Evolutionary conservation across 2,113 vertebrate genomes (phyloP).

Genomic region (Poeciliopsis occidentalis): DNA sequence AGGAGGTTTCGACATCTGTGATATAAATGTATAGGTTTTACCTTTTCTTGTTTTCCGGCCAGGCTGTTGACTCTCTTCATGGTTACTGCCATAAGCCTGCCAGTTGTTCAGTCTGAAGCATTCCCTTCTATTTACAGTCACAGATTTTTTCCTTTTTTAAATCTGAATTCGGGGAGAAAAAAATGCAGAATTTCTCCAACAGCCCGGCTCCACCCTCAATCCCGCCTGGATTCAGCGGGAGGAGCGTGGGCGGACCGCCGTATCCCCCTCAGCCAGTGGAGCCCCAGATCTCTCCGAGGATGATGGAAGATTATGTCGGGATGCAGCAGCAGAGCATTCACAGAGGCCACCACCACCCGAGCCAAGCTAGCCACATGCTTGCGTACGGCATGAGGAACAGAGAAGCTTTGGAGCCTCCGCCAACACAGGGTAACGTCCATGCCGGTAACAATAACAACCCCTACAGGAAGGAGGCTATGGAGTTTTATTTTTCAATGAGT

Average conservation of each 20-base stretch:
- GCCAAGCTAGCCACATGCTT: slow-evolving; percentile 77
- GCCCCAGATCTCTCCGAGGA: slow-evolving; percentile 81
- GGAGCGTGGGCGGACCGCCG: slow-evolving; percentile 70
- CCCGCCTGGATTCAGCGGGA: slow-evolving; percentile 76
- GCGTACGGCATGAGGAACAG: slow-evolving; percentile 74
- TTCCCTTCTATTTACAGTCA: slow-evolving; percentile 64
- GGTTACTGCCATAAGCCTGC: slow-evolving; percentile 58
- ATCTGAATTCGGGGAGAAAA: slow-evolving; percentile 23
- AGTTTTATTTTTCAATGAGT: slow-evolving; percentile 81
- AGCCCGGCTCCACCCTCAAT: slow-evolving; percentile 74
- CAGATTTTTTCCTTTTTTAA: slow-evolving; percentile 10
- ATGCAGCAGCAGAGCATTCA: slow-evolving; percentile 79
- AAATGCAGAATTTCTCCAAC: slow-evolving; percentile 85
- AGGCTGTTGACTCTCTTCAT: slow-evolving; percentile 52
- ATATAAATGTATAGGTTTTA: slow-evolving; percentile 40
- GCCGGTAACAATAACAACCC: slow-evolving; percentile 69
- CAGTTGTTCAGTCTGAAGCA: slow-evolving; percentile 57
- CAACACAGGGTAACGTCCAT: slow-evolving; percentile 72
- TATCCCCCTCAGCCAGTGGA: slow-evolving; percentile 79
- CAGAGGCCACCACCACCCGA: slow-evolving; percentile 74
- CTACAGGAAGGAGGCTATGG: slow-evolving; percentile 81
- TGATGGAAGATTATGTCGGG: slow-evolving; percentile 78
- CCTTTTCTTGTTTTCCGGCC: slow-evolving; percentile 55
- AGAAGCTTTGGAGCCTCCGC: slow-evolving; percentile 67
- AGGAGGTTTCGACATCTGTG: slow-evolving; percentile 43